These are phyloP conservation scores for Sarcophaga subvicina DNA, from an alignment of 2,888 invertebrate species.

Conservation along the genomic window DNA sequence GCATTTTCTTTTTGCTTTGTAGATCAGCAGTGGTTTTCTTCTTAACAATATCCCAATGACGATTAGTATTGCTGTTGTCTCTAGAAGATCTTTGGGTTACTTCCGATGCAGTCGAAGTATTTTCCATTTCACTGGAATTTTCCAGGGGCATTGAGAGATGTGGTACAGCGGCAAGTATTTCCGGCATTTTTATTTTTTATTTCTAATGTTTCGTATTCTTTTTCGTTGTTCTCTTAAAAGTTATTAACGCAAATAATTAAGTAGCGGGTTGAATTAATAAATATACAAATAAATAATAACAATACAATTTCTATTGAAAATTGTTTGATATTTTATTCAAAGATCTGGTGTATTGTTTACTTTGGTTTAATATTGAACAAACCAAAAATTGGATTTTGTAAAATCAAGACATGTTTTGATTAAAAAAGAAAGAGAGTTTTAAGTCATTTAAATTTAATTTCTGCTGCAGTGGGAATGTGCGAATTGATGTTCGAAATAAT, in stretches of 20 bases:
- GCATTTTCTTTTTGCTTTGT: slow-evolving; percentile 50
- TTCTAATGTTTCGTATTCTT: too few species aligned
- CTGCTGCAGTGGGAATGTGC: too few species aligned
- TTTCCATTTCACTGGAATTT: slow-evolving; percentile 66
- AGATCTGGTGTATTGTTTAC: too few species aligned
- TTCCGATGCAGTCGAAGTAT: slow-evolving; percentile 15
- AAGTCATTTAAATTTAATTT: too few species aligned
- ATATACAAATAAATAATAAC: slow-evolving; percentile 52
- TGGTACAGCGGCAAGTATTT: slow-evolving; percentile 63
- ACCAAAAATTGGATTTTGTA: too few species aligned
- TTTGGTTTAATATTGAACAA: too few species aligned
- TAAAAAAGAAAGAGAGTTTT: too few species aligned
- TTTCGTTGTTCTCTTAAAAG: too few species aligned
- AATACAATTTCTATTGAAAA: slow-evolving; percentile 2
- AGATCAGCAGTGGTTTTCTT: slow-evolving; percentile 5
- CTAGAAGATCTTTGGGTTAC: slow-evolving; percentile 59
- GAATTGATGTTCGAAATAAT: too few species aligned
- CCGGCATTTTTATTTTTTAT: slow-evolving; percentile 61
- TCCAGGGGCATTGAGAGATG: slow-evolving; percentile 54
- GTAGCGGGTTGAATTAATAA: neutral
- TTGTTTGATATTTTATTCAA: too few species aligned
- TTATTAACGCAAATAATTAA: too few species aligned
- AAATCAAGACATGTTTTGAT: too few species aligned
- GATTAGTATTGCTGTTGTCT: neutral
- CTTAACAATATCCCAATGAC: neutral